Evolutionary conservation across 2,113 vertebrate genomes (phyloP), one percentile per base, ranked within the genome.

Genomic region (Capreolus pygargus): DNA sequence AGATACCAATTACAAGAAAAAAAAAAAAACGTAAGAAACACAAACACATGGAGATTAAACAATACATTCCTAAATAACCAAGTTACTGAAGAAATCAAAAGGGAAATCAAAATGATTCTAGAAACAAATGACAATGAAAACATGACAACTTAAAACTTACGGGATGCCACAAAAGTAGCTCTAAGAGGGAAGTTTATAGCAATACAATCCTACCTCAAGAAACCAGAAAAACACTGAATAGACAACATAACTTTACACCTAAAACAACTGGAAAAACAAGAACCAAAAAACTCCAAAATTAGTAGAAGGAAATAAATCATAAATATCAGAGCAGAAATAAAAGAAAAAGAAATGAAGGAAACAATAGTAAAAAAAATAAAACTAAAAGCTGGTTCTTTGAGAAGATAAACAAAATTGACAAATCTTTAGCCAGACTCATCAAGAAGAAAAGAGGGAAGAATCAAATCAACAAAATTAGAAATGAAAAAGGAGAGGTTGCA

Each of bases 141-240:
- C 17, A 67, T 10, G 8, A 67, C 64, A 67, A 36, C 33, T 67
- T 67, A 67, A 67, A 21, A 8, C 8, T 17, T 67, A 67, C 10
- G 33, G 33, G 64, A 67, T 67, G 8, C 8, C 36, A 1, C 4
- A 67, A 36, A 70, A 70, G 64, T 36, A 70, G 8, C 36, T 70
- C 17, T 70, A 70, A 70, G n/a, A 36, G n/a, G 17, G n/a, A 70
- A 70, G 64, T 36, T 70, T 70, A 36, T 36, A 70, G 17, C 33
- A 70, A 70, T 70, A 21, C 17, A 70, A 36, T 21, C n/a, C 64
- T 70, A 70, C 64, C 8, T 10, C 64, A 67, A 67, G 33, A 67
- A 70, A 70, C 1, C 21, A 70, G 33, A 36, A 70, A 70, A 70
- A 36, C n/a, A 36, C 17, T 0, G 0, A 67, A 70, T 11, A 70